Conservation (phyloP, 2,888 invertebrate genomes). For the Microctonus aethiopoides region DNA sequence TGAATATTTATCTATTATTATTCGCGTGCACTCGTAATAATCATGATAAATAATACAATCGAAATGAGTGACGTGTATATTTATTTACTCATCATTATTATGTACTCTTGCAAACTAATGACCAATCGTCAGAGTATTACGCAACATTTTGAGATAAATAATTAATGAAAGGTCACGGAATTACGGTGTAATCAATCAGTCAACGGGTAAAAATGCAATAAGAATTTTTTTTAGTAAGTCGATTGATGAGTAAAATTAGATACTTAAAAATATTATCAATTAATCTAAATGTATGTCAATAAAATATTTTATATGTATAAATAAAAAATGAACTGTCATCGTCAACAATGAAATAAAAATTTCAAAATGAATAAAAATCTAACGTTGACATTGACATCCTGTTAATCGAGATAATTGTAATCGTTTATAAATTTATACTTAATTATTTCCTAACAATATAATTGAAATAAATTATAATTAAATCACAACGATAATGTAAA, state of each 20-base stretch:
- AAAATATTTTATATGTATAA: too few species aligned
- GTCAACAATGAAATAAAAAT: background rate
- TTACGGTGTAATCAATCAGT: background rate
- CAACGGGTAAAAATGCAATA: background rate
- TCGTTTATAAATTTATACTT: background rate
- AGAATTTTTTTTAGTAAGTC: background rate
- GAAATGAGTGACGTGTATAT: too few species aligned
- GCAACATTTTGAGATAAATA: constrained; percentile 37
- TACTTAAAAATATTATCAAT: background rate
- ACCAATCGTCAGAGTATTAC: constrained; percentile 31
- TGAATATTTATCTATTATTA: background rate
- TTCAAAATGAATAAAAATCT: background rate
- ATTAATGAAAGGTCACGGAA: constrained; percentile 38
- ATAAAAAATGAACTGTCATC: background rate
- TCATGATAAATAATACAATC: too few species aligned
- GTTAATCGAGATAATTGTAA: background rate
- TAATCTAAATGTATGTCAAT: background rate
- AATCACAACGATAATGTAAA: too few species aligned
- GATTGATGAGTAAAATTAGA: background rate
- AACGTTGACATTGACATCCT: background rate
- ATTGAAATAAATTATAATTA: background rate
- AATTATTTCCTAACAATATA: background rate
- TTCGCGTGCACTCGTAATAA: background rate
- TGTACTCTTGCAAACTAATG: constrained; percentile 27
- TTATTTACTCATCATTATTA: background rate